phyloP scores from a whole-genome alignment of 2,113 vertebrate genomes.

The Tympanuchus pallidicinctus region DNA sequence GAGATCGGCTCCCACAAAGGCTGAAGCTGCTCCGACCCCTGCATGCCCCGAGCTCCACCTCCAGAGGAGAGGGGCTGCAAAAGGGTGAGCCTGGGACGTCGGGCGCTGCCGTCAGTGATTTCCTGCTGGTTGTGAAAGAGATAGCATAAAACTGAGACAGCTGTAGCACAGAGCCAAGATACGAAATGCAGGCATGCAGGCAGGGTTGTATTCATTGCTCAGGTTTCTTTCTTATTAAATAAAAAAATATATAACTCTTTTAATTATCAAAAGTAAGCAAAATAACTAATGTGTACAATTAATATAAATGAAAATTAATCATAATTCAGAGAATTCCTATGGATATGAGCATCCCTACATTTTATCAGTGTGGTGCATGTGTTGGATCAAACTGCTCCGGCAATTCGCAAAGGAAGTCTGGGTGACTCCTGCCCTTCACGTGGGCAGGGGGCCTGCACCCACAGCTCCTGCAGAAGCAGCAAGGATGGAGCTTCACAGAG shows the following conservation, averaged over 20 bases:
- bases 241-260: too few relatives aligned
- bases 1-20: not conserved
- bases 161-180: fast-evolving
- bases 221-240: too few relatives aligned
- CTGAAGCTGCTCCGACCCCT: not conserved
- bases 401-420: not conserved
- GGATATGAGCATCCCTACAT: not conserved
- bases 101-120: fast-evolving
- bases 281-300: not conserved
- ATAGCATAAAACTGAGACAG: not conserved
- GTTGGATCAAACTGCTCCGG: not conserved
- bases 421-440: not conserved
- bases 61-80: too few relatives aligned
- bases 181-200: not conserved
- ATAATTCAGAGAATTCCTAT: not conserved
- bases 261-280: not conserved
- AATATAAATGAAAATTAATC: not conserved
- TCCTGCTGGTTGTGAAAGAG: not conserved
- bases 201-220: not conserved
- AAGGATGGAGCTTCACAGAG: not conserved
- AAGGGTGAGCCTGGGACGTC: not conserved
- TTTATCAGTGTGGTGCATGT: fast-evolving
- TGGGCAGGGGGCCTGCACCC: not conserved
- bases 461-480: not conserved
- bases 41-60: not conserved